Evolutionary conservation across 2,888 invertebrate species (phyloP).

Genomic region (Carpatolechia fugitivella): DNA sequence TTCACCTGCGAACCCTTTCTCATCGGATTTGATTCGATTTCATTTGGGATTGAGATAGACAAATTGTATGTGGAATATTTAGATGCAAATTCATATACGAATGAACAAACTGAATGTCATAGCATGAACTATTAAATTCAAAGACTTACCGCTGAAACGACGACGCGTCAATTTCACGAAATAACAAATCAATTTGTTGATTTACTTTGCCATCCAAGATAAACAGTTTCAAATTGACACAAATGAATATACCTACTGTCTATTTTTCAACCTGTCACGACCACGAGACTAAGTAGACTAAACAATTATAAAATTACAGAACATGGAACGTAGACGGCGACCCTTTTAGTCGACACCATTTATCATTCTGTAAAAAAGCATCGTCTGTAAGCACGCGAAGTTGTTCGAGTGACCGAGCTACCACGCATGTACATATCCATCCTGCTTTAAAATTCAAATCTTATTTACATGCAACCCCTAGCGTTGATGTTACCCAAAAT

Average conservation of each 20-base stretch:
- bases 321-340: constrained; percentile 11
- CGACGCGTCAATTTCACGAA: neutral
- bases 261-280: neutral
- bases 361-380: constrained; percentile 22
- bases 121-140: too few species aligned
- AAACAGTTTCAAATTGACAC: neutral
- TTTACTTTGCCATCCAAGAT: neutral
- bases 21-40: constrained; percentile 26
- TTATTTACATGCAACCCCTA: constrained; percentile 68
- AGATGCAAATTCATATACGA: constrained; percentile 5
- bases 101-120: neutral
- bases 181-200: neutral
- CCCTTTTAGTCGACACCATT: constrained; percentile 17
- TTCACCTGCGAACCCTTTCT: constrained; percentile 23
- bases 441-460: constrained; percentile 68
- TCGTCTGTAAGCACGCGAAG: constrained; percentile 25
- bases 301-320: constrained; percentile 12
- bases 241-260: neutral
- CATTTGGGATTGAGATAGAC: constrained; percentile 13
- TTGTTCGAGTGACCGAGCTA: constrained; percentile 8
- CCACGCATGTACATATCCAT: constrained; percentile 9
- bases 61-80: constrained; percentile 15
- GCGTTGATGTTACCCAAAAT: constrained; percentile 51
- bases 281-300: constrained; percentile 2
- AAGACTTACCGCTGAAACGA: neutral